phyloP scores from a whole-genome alignment of 1,140 invertebrate genomes.

The Frieseomelitta varia region DNA sequence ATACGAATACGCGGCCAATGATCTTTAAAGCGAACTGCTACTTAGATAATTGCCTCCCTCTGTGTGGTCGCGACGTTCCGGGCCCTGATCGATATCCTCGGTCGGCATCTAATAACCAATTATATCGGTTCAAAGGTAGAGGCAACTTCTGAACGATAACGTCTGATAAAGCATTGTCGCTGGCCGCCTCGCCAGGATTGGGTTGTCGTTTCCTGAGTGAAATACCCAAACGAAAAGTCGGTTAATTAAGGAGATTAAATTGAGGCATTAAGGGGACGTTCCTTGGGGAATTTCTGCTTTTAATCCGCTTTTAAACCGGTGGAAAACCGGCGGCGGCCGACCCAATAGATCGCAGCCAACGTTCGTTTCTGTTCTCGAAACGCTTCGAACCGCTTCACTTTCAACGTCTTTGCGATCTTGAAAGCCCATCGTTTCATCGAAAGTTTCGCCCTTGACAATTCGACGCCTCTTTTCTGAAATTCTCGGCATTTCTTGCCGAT shows the following conservation, averaged over 20 bases:
- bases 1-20: slow-evolving; percentile 16
- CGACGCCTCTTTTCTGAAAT: neutral
- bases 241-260: slow-evolving; percentile 40
- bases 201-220: neutral
- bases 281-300: neutral
- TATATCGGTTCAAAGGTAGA: slow-evolving; percentile 25
- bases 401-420: no score
- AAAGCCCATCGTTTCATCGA: neutral
- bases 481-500: neutral
- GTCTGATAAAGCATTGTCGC: neutral
- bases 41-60: slow-evolving; percentile 51
- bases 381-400: neutral
- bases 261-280: neutral
- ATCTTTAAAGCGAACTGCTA: slow-evolving; percentile 55
- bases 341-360: neutral
- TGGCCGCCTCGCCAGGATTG: neutral
- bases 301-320: neutral
- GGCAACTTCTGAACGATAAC: slow-evolving; percentile 23
- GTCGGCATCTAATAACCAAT: slow-evolving; percentile 58
- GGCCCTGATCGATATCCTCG: slow-evolving; percentile 37
- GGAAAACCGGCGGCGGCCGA: neutral
- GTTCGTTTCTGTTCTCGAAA: no score
- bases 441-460: neutral
- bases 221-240: slow-evolving; percentile 2
- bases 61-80: slow-evolving; percentile 13